These are phyloP conservation scores for Notarius quadriscutis DNA, from an alignment of 2,113 vertebrate genomes.

Conservation along the genomic window DNA sequence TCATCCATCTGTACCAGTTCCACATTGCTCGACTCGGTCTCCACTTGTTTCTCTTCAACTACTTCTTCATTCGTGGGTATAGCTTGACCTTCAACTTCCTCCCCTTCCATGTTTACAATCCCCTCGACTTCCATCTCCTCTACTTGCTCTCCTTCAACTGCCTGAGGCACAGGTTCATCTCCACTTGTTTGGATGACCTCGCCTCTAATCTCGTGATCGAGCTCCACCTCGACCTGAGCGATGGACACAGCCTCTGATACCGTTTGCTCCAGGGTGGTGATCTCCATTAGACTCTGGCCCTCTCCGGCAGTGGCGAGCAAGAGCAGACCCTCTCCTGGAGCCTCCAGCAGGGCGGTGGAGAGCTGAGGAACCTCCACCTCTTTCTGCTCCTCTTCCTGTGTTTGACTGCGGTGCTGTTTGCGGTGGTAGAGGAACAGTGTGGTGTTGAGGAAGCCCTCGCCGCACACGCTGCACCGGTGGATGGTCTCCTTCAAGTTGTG, in stretches of 20 bases:
- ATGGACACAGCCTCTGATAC: constrained; percentile 21
- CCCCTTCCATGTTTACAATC: not conserved
- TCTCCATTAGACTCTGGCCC: constrained; percentile 50
- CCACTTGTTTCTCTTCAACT: not conserved
- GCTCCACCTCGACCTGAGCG: constrained; percentile 44
- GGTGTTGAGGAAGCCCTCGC: constrained; percentile 87
- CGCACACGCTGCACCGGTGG: constrained; percentile 83
- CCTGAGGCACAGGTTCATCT: constrained; percentile 13
- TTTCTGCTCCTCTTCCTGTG: not conserved
- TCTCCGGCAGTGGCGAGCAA: constrained; percentile 52
- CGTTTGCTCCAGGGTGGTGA: constrained; percentile 32
- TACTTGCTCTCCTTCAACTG: not conserved
- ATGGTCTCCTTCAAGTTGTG: constrained; percentile 81
- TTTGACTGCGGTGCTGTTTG: constrained; percentile 77
- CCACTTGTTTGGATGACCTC: not conserved
- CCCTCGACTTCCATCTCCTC: constrained; percentile 8
- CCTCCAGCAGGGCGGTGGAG: constrained; percentile 40
- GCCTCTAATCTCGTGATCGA: constrained; percentile 16
- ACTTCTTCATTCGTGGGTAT: not conserved
- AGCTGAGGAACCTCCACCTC: constrained; percentile 29
- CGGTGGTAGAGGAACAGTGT: constrained; percentile 93
- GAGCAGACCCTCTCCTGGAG: constrained; percentile 42
- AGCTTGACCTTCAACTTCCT: constrained; percentile 24
- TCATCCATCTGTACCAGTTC: not conserved
- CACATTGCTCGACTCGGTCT: not conserved